A percentile compares a stretch with the other conserved stretches of the same genome.
phyloP scores from a whole-genome alignment of 2,113 vertebrate genomes.

The Okapia johnstoni region DNA sequence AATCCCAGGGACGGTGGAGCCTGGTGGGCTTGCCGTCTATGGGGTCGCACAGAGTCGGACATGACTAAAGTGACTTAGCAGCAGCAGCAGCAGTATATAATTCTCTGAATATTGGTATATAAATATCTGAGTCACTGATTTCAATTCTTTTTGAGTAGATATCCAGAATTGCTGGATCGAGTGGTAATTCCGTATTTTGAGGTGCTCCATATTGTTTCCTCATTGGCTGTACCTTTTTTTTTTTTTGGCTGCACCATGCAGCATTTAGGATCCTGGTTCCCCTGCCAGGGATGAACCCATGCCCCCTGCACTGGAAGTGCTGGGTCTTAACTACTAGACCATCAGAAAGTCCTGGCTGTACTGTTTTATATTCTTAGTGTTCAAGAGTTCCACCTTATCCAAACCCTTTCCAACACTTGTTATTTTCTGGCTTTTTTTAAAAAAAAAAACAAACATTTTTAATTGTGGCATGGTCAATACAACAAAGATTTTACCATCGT shows the following conservation, averaged over 20 bases:
- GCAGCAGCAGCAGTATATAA: background rate
- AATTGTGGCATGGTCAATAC: background rate
- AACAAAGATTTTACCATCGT: background rate
- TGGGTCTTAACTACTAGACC: background rate
- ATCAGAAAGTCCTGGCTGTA: background rate
- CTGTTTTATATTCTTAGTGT: background rate
- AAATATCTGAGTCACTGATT: background rate
- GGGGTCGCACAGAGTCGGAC: no score
- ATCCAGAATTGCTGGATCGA: background rate
- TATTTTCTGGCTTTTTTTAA: background rate
- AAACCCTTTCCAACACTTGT: background rate
- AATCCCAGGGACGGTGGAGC: no score
- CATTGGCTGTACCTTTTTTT: background rate
- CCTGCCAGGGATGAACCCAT: background rate
- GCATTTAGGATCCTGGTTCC: background rate
- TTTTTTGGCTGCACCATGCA: background rate
- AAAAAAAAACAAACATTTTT: background rate
- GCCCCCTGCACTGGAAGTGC: background rate
- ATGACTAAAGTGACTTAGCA: no score
- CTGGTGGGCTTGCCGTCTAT: no score
- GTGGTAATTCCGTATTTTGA: background rate
- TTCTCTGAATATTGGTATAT: background rate
- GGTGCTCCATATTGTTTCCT: background rate
- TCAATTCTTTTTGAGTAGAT: background rate
- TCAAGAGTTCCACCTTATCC: background rate